Percentiles rank a stretch among this genome's conserved stretches.
Conservation (phyloP, 1,140 invertebrate genomes). For the Diprion similis region DNA sequence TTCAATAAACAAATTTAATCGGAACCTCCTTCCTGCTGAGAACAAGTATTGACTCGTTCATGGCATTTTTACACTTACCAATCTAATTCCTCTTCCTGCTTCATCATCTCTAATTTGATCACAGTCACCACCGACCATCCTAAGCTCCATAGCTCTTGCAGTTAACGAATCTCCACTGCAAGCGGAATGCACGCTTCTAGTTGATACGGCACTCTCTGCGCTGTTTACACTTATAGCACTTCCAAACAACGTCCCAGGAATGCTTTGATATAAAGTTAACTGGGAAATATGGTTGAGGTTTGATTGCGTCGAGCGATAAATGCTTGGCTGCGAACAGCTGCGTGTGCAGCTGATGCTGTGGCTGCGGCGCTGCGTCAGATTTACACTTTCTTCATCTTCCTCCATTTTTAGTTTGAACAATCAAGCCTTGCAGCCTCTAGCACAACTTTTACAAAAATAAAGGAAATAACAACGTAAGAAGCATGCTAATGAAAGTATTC, state of each 20-base stretch:
- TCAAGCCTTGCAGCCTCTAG: not conserved
- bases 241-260: constrained; percentile 37
- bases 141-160: constrained; percentile 36
- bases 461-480: constrained; percentile 5
- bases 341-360: constrained; percentile 10
- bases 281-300: constrained; percentile 34
- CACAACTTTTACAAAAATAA: not conserved
- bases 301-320: constrained; percentile 36
- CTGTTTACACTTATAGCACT: constrained; percentile 35
- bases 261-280: constrained; percentile 42
- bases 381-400: constrained; percentile 39
- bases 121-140: constrained; percentile 34
- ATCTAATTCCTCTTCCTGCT: constrained; percentile 26
- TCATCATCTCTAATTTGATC: constrained; percentile 31
- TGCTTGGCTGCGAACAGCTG: constrained; percentile 28
- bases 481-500: too few relatives aligned
- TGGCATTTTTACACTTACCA: constrained; percentile 27
- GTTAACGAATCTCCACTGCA: constrained; percentile 29
- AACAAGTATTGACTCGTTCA: too few relatives aligned
- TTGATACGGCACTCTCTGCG: constrained; percentile 22
- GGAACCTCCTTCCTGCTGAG: too few relatives aligned
- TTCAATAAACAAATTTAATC: too few relatives aligned
- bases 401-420: constrained; percentile 33
- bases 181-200: constrained; percentile 22
- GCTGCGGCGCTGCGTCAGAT: constrained; percentile 17